These are phyloP conservation scores for Campylomormyrus tamandua DNA, from an alignment of 2,113 vertebrate genomes.

Conservation along the genomic window DNA sequence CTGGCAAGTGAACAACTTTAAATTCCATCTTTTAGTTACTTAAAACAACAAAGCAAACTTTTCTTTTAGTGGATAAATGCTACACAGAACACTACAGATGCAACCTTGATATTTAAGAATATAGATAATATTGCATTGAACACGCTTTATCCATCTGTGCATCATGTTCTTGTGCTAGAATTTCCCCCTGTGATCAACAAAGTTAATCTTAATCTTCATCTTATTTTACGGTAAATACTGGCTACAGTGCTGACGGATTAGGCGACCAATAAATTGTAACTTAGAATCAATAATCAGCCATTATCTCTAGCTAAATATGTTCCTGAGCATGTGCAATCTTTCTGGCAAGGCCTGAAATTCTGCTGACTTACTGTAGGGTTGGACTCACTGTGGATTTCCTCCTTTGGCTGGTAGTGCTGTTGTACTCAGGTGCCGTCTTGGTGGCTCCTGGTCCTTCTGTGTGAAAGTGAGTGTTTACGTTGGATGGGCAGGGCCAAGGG, in stretches of 20 bases:
- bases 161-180: background rate
- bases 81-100: background rate
- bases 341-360: background rate
- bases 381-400: background rate
- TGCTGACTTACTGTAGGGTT: background rate
- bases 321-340: background rate
- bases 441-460: slow-evolving; percentile 27
- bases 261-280: background rate
- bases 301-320: background rate
- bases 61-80: background rate
- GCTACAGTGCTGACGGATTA: background rate
- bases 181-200: background rate
- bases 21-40: background rate
- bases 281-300: background rate
- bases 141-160: background rate
- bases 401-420: background rate
- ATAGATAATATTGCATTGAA: background rate
- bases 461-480: slow-evolving; percentile 28
- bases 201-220: background rate
- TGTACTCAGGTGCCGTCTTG: background rate
- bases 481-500: slow-evolving; percentile 53
- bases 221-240: background rate
- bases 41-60: background rate
- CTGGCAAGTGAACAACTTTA: background rate
- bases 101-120: background rate